A percentile compares a stretch with the other conserved stretches of the same genome.
These are phyloP conservation scores for Rhyacichthys aspro DNA, from an alignment of 2,797 vertebrate species.

Conservation along the genomic window DNA sequence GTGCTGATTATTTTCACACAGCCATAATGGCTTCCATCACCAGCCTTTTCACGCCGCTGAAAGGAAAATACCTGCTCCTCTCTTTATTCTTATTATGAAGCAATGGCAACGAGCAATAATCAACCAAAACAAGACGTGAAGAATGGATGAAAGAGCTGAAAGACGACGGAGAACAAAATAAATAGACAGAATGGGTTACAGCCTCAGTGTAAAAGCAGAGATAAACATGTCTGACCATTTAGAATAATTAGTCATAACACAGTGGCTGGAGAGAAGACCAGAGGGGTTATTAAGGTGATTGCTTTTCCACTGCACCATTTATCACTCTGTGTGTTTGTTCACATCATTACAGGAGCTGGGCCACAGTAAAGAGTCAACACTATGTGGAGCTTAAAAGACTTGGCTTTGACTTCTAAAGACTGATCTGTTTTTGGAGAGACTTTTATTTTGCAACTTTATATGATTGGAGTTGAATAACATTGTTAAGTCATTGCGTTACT, in stretches of 20 bases:
- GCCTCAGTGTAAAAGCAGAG: slow-evolving; percentile 28
- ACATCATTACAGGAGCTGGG: not conserved
- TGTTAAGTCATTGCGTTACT: too few relatives aligned
- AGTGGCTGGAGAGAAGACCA: slow-evolving; percentile 35
- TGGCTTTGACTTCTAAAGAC: too few relatives aligned
- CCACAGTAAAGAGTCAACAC: not conserved
- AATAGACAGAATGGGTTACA: slow-evolving; percentile 30
- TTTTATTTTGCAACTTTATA: too few relatives aligned
- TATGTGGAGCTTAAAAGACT: too few relatives aligned
- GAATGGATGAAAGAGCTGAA: slow-evolving; percentile 11
- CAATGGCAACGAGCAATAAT: slow-evolving; percentile 14
- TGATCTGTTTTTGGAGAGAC: too few relatives aligned
- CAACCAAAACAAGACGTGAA: slow-evolving; percentile 7
- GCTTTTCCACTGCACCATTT: not conserved
- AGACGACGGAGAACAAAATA: slow-evolving; percentile 18
- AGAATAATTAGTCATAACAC: slow-evolving; percentile 39
- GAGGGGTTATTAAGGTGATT: slow-evolving; percentile 3
- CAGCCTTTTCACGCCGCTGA: slow-evolving; percentile 27
- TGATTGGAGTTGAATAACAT: too few relatives aligned
- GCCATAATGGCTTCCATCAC: slow-evolving; percentile 57
- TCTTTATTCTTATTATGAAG: slow-evolving; percentile 6
- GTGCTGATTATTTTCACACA: slow-evolving; percentile 54
- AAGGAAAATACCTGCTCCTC: slow-evolving; percentile 41
- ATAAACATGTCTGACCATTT: slow-evolving; percentile 48
- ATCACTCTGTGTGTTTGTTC: not conserved